Base-by-base conservation (phyloP, 2,797 vertebrate species). In the Percopsis omiscomaycus region DNA sequence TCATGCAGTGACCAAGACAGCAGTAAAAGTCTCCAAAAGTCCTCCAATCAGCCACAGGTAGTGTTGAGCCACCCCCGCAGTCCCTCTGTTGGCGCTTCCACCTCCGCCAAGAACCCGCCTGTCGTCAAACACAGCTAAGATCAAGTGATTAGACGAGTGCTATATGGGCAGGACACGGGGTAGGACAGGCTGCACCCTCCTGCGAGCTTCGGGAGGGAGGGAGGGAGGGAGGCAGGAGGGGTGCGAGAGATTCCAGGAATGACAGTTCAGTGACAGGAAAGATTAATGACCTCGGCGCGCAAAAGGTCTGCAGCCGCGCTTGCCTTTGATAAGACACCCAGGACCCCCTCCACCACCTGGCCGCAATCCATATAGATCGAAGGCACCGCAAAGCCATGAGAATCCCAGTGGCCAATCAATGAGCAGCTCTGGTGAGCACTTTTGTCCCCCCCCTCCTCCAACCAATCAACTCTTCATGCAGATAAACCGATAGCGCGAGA, bases 81-180 rank as follows among this genome's bases (percentile, higher is more conserved):
- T 82, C 70, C 67, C 14, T 28, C 29, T 11, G 28, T 42, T 8
- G 47, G 45, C 28, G 0, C 52, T 45, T 30, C 70, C 50, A 64
- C 62, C 49, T 77, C 69, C 70, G 55, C 69, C 74, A 68, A 46
- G 32, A 37, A 29, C 11, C 2, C 49, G 46, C 70, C 84, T 75
- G 71, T 82, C 83, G 85, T 81, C 78, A 84, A 77, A 80, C 76
- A 48, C 69, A 59, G 61, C 76, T 77, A 72, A 75, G 84, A 89
- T 89, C 73, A 84, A 86, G 76, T 85, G 88, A 89, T 90, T 88
- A 74, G 74, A 82, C 46, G 75, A 89, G 86, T 80, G 79, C 66
- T 66, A 66, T 61, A 57, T 22, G 57, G 22, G 56, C 66, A 66
- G 75, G 45, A 45, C 60, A 46, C 61, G 66, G 37, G 52, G 60